These are phyloP conservation scores for Melanogrammus aeglefinus DNA, from an alignment of 2,797 vertebrate species.

Conservation along the genomic window DNA sequence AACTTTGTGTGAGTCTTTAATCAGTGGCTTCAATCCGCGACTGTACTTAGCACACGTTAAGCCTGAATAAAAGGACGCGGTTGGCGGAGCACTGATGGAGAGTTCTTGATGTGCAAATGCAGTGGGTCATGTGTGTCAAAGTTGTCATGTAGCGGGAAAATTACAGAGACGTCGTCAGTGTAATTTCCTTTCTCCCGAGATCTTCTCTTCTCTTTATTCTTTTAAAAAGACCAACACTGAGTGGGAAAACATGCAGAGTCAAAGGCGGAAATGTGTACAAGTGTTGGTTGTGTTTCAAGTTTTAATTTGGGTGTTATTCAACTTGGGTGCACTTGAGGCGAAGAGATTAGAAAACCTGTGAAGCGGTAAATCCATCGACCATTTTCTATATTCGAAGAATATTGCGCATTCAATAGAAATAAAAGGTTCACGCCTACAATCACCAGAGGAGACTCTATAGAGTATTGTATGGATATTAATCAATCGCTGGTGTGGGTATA, in stretches of 20 bases:
- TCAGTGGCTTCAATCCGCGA: slow-evolving; percentile 28
- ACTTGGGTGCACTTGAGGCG: background rate
- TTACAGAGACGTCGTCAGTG: background rate
- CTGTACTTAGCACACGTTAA: slow-evolving; percentile 36
- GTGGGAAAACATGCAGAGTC: background rate
- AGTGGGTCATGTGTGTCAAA: slow-evolving; percentile 6
- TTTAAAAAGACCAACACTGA: background rate
- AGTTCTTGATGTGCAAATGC: slow-evolving; percentile 57
- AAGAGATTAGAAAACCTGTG: background rate
- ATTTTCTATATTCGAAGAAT: background rate
- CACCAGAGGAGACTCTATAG: background rate
- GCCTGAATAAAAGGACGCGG: slow-evolving; percentile 49
- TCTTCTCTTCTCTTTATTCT: background rate
- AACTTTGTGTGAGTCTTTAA: slow-evolving; percentile 51
- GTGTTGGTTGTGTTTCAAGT: background rate
- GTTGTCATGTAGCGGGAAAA: background rate
- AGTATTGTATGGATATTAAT: background rate
- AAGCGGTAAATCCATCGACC: background rate
- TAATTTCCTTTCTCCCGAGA: background rate
- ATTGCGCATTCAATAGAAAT: background rate
- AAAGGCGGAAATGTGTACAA: background rate
- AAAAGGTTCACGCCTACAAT: background rate
- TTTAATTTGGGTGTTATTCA: background rate
- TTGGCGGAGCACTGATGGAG: slow-evolving; percentile 64
- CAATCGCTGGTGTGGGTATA: background rate